These are phyloP conservation scores for Cichladusa arquata DNA, from an alignment of 2,113 vertebrate genomes.

Conservation along the genomic window DNA sequence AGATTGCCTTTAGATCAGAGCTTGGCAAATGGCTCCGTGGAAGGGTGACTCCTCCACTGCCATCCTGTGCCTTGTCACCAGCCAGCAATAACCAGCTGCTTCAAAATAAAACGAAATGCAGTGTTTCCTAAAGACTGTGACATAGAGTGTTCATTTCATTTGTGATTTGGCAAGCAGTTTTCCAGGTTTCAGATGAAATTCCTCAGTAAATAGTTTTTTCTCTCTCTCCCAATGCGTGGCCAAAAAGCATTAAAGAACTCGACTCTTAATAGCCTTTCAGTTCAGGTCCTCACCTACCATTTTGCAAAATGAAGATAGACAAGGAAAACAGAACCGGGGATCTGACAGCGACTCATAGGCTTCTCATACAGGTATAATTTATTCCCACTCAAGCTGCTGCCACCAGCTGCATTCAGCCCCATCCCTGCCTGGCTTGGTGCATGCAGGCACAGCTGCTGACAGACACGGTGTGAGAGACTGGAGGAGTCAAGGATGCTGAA, in stretches of 20 bases:
- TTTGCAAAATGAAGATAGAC: slow-evolving; percentile 14
- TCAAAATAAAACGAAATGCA: neutral
- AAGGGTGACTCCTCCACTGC: neutral
- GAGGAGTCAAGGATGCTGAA: neutral
- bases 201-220: neutral
- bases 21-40: neutral
- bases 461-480: fast-evolving
- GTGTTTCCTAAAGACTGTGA: neutral
- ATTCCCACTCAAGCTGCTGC: neutral
- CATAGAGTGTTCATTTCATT: neutral
- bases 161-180: slow-evolving; percentile 9
- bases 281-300: neutral
- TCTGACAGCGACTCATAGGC: neutral
- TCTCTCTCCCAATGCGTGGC: neutral
- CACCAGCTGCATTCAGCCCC: neutral
- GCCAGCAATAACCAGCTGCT: neutral
- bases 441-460: neutral
- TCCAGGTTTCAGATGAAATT: slow-evolving; percentile 24
- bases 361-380: neutral
- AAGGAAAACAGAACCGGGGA: neutral
- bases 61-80: neutral
- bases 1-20: slow-evolving; percentile 1
- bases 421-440: fast-evolving
- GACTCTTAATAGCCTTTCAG: neutral
- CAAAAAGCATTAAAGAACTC: neutral